phyloP scores from a whole-genome alignment of 2,797 vertebrate species.

The Kryptopterus vitreolus region DNA sequence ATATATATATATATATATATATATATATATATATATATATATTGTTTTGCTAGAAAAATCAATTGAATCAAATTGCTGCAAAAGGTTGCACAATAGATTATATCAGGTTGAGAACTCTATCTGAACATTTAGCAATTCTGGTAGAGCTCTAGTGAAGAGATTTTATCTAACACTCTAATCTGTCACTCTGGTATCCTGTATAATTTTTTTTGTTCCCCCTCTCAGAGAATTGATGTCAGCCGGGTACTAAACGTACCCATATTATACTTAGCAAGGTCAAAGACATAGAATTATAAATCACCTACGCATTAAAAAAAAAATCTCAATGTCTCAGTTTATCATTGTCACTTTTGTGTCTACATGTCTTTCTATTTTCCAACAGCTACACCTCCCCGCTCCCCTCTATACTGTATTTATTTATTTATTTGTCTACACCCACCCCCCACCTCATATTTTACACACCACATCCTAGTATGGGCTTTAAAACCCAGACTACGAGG shows the following conservation, averaged over 20 bases:
- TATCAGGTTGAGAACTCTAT: conserved; percentile 20
- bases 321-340: neutral
- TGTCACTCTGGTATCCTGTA: neutral
- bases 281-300: neutral
- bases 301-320: neutral
- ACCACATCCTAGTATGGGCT: neutral
- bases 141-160: neutral
- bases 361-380: neutral
- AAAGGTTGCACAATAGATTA: conserved; percentile 20
- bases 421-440: neutral
- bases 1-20: too few relatives aligned
- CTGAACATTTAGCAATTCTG: conserved; percentile 14
- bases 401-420: neutral
- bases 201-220: neutral
- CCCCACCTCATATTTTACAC: neutral
- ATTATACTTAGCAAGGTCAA: conserved; percentile 2
- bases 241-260: conserved; percentile 5
- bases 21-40: too few relatives aligned
- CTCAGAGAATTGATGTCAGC: conserved; percentile 13
- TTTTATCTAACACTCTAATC: conserved; percentile 28
- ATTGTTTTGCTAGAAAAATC: conserved; percentile 10
- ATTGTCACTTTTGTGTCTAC: neutral
- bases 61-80: too few relatives aligned
- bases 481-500: neutral
- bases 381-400: too few relatives aligned